phyloP scores from a whole-genome alignment of 2,797 vertebrate species.

The Taenioides sp. region DNA sequence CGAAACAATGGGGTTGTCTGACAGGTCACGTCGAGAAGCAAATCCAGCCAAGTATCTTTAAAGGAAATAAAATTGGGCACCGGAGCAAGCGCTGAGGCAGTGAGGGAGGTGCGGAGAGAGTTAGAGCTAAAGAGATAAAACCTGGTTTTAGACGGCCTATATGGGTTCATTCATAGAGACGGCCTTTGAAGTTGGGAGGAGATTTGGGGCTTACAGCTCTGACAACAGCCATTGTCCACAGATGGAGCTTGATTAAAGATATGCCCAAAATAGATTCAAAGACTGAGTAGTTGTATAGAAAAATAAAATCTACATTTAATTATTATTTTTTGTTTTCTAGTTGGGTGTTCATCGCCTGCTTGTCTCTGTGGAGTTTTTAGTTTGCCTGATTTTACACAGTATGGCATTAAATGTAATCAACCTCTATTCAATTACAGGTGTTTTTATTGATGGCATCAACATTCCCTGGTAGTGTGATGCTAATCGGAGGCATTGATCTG shows the following conservation, averaged over 20 bases:
- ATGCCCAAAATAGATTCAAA: constrained; percentile 50
- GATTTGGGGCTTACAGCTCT: constrained; percentile 62
- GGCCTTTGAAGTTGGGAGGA: constrained; percentile 63
- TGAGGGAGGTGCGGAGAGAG: constrained; percentile 29
- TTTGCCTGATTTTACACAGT: no score
- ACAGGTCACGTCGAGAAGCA: constrained; percentile 25
- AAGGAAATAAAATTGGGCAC: constrained; percentile 16
- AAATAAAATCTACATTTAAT: neutral
- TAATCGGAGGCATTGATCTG: no score
- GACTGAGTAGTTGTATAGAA: constrained; percentile 10
- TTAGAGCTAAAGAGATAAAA: constrained; percentile 56
- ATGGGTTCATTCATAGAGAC: constrained; percentile 60
- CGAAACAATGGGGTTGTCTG: constrained; percentile 16
- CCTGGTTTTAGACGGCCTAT: constrained; percentile 63
- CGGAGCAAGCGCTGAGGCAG: constrained; percentile 21
- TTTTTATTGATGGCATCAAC: no score
- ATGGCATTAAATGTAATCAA: no score
- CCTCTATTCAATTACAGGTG: no score
- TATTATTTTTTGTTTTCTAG: no score
- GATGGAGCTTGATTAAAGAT: constrained; percentile 53
- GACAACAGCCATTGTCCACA: constrained; percentile 49
- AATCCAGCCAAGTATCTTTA: constrained; percentile 31
- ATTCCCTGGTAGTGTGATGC: no score
- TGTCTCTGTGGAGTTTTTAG: no score
- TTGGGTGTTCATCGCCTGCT: no score